Percentiles rank a stretch among this genome's conserved stretches.
Conservation (phyloP, 2,113 vertebrate species). For the Gadus chalcogrammus region DNA sequence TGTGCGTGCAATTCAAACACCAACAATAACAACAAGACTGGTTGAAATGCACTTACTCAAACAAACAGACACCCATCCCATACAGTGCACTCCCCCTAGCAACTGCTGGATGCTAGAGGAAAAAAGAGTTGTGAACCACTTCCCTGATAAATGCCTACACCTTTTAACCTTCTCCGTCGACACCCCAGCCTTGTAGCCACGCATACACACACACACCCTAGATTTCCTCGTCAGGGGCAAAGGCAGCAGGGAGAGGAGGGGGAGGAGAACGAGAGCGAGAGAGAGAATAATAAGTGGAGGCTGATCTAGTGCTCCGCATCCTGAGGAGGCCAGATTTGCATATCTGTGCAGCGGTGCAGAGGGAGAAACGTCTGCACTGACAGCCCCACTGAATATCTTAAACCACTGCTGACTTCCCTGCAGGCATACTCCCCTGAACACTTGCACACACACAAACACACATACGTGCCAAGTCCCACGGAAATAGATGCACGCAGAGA, state of each 20-base stretch:
- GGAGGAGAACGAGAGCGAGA: conserved; percentile 32
- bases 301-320: conserved; percentile 76
- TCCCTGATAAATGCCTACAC: conserved; percentile 44
- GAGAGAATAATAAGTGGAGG: conserved; percentile 75
- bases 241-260: conserved; percentile 58
- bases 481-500: neutral
- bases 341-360: conserved; percentile 76
- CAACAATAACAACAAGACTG: conserved; percentile 22
- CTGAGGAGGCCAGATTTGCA: conserved; percentile 74
- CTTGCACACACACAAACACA: conserved; percentile 36
- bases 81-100: conserved; percentile 18
- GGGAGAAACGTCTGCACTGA: conserved; percentile 77
- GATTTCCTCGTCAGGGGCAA: conserved; percentile 61
- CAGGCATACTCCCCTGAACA: conserved; percentile 59
- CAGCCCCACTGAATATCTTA: conserved; percentile 73
- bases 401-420: conserved; percentile 67
- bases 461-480: conserved; percentile 3
- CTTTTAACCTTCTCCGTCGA: conserved; percentile 36
- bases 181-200: conserved; percentile 21
- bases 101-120: neutral
- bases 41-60: conserved; percentile 9
- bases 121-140: conserved; percentile 15
- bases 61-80: conserved; percentile 32
- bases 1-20: conserved; percentile 13
- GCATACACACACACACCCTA: conserved; percentile 18